Percentiles rank a stretch among this genome's conserved stretches.
These are phyloP conservation scores for Temnothorax longispinosus DNA, from an alignment of 1,140 invertebrate species.

Conservation along the genomic window DNA sequence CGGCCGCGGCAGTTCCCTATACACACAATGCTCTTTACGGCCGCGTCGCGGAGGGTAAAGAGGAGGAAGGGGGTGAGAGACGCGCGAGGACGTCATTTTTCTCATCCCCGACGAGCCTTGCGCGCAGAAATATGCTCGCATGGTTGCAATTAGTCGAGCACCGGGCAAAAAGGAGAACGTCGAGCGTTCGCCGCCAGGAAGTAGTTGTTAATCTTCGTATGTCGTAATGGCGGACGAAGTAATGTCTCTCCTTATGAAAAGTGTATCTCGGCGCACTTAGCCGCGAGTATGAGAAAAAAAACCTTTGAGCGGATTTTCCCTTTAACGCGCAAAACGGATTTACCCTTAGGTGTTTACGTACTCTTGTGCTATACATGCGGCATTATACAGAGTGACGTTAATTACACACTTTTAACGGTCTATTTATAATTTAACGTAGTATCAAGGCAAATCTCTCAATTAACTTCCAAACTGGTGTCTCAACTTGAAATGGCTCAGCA, in stretches of 20 bases:
- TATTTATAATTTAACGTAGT: neutral
- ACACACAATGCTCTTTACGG: constrained; percentile 46
- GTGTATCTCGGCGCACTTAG: constrained; percentile 53
- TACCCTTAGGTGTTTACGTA: neutral
- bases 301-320: neutral
- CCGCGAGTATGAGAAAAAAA: constrained; percentile 9
- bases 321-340: constrained; percentile 43
- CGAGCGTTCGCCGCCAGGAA: constrained; percentile 62
- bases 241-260: constrained; percentile 70
- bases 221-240: constrained; percentile 68
- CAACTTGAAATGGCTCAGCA: neutral
- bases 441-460: neutral
- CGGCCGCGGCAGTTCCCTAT: neutral
- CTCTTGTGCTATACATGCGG: neutral
- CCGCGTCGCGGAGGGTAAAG: neutral
- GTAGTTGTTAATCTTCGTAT: constrained; percentile 71
- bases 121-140: constrained; percentile 70
- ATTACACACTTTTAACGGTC: constrained; percentile 28
- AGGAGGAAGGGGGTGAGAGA: neutral
- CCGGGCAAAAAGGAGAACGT: constrained; percentile 63
- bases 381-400: neutral
- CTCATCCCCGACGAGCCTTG: constrained; percentile 56
- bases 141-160: constrained; percentile 71
- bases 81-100: constrained; percentile 63
- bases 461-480: neutral